Base-by-base conservation (phyloP, 2,113 vertebrate genomes). In the Genyomyrus donnyi region DNA sequence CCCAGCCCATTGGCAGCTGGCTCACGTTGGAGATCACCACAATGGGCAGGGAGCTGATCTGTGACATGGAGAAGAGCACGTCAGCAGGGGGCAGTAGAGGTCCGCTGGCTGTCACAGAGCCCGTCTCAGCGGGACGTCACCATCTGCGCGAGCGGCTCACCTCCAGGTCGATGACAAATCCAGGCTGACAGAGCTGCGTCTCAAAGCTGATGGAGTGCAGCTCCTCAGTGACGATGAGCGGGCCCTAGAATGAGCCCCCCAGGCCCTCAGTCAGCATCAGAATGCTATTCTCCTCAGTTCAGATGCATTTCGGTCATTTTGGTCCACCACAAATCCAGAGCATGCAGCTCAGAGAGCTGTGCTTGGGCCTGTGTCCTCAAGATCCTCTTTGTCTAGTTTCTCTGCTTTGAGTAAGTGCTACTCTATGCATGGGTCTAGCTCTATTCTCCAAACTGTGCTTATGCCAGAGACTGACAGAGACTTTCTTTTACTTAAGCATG, bases 21-120 rank as follows among this genome's bases (percentile, higher is more conserved):
- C 97, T 98, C 74, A 99, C 98, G 0, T 99, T 99, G 58, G 98
- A 99, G 95, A 99, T 99, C 88, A 99, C 98, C 49, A 99, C 97
- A 0, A 99, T 94, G 0, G 98, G 98, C 91, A 99, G 96, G 3
- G 98, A 99, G 3, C 96, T 95, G 2, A 97, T 97, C 98, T 99
- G 87, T 1, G 46, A 90, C 53, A 90, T 19, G 24, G 66, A 21
- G 17, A 39, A 84, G 66, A 35, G 31, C n/a, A 48, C 1, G 80
- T 48, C 45, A 85, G 50, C 49, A 39, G 24, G 31, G 50, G 85
- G n/a, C 24, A 6, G 48, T 3, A 27, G 83, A 2, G 13, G 35
- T 48, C 85, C 48, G 24, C 46, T 3, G 21, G 48, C 48, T n/a
- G n/a, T 35, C 85, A 42, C 5, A 5, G 11, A 17, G 5, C 48